These are phyloP conservation scores for Gallinago stenura DNA, from an alignment of 2,797 vertebrate genomes.

Conservation along the genomic window DNA sequence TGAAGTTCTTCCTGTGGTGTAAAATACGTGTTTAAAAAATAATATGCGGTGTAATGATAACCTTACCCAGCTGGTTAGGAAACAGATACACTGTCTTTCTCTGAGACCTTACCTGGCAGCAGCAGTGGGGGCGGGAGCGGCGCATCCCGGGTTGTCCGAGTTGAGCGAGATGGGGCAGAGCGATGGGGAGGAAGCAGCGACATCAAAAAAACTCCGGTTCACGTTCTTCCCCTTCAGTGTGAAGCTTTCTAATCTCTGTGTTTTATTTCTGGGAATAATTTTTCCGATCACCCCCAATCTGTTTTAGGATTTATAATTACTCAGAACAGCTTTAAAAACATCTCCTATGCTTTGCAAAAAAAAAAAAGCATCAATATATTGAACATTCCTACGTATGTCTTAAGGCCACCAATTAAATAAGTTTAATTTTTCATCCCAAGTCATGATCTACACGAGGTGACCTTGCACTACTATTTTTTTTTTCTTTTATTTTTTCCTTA, in stretches of 20 bases:
- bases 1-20: neutral
- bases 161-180: fast-evolving
- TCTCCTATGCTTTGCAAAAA: too few relatives aligned
- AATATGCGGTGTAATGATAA: neutral
- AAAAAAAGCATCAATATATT: fast-evolving
- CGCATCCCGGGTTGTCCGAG: fast-evolving
- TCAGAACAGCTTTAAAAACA: too few relatives aligned
- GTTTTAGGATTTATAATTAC: too few relatives aligned
- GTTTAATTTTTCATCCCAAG: neutral
- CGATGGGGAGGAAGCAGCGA: neutral
- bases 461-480: too few relatives aligned
- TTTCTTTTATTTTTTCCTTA: neutral
- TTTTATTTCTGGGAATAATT: neutral
- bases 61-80: neutral
- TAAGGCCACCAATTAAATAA: neutral
- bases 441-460: neutral
- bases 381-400: neutral
- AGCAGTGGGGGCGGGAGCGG: neutral
- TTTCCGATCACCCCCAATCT: too few relatives aligned
- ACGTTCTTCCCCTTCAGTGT: neutral
- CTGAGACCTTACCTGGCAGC: neutral
- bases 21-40: neutral
- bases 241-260: neutral
- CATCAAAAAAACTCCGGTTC: neutral
- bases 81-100: neutral